A percentile compares a stretch with the other conserved stretches of the same genome.
Conservation (phyloP, 1,140 invertebrate species). For the Drosophila sp. region DNA sequence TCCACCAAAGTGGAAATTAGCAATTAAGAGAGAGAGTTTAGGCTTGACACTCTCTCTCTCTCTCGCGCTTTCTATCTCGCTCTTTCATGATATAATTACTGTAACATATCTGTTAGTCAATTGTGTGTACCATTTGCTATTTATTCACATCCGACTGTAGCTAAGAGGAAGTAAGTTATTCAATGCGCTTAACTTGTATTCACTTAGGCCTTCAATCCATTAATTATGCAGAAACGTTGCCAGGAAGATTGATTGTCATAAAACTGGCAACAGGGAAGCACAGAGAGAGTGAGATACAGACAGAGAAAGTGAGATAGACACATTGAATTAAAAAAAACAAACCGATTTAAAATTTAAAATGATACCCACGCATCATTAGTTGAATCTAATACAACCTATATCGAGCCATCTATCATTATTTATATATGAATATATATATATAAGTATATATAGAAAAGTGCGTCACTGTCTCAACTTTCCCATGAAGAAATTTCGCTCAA, state of each 20-base stretch:
- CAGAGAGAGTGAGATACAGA: not conserved
- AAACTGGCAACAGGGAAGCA: too few relatives aligned
- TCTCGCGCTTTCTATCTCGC: not conserved
- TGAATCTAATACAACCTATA: too few relatives aligned
- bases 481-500: slow-evolving; percentile 32
- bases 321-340: slow-evolving; percentile 5
- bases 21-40: not conserved
- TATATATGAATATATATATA: not conserved
- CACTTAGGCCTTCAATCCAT: not conserved
- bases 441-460: slow-evolving; percentile 7
- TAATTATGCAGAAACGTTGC: not conserved
- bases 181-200: slow-evolving; percentile 1
- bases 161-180: not conserved
- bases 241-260: too few relatives aligned
- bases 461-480: slow-evolving; percentile 46
- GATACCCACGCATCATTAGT: not conserved
- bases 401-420: not conserved
- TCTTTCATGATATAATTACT: too few relatives aligned
- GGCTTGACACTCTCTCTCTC: not conserved
- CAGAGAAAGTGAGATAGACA: not conserved
- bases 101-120: not conserved
- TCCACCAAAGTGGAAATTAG: not conserved
- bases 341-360: not conserved
- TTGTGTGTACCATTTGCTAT: not conserved
- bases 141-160: not conserved